These are phyloP conservation scores for Drosophila sucinea DNA, from an alignment of 1,140 invertebrate genomes.

Conservation along the genomic window DNA sequence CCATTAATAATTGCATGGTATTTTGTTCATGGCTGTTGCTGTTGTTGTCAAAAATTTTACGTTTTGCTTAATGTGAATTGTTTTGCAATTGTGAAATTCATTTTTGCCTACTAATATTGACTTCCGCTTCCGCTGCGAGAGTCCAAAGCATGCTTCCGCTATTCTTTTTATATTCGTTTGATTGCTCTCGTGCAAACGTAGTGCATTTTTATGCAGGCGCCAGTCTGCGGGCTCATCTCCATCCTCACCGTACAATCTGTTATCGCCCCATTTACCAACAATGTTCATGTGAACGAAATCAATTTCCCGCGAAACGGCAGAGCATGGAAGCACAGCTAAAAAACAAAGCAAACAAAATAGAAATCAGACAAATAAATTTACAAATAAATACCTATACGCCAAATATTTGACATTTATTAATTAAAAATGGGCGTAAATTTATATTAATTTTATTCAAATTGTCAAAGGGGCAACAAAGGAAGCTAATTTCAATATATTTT, in stretches of 20 bases:
- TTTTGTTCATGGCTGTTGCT: slow-evolving; percentile 31
- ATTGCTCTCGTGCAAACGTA: background rate
- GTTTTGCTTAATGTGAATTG: slow-evolving; percentile 61
- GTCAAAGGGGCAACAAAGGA: slow-evolving; percentile 76
- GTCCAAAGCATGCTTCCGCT: slow-evolving; percentile 67
- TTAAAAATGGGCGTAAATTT: slow-evolving; percentile 75
- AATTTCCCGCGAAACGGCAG: slow-evolving; percentile 59
- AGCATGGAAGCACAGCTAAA: slow-evolving; percentile 25
- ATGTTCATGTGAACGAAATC: slow-evolving; percentile 37
- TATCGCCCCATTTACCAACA: slow-evolving; percentile 49
- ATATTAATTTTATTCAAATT: slow-evolving; percentile 82
- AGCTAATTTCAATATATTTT: slow-evolving; percentile 80
- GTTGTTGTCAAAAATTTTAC: slow-evolving; percentile 54
- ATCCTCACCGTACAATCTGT: slow-evolving; percentile 52
- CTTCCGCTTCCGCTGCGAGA: slow-evolving; percentile 68
- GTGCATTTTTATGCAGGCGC: slow-evolving; percentile 49
- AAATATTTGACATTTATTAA: slow-evolving; percentile 78
- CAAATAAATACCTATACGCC: slow-evolving; percentile 68
- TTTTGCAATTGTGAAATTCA: slow-evolving; percentile 59
- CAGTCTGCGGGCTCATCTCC: slow-evolving; percentile 15
- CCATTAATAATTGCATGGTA: slow-evolving; percentile 66
- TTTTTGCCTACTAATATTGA: slow-evolving; percentile 76
- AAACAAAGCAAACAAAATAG: slow-evolving; percentile 29
- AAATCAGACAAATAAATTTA: slow-evolving; percentile 79
- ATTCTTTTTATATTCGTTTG: slow-evolving; percentile 25